Percentiles rank a stretch among this genome's conserved stretches.
These are phyloP conservation scores for Natator depressus DNA, from an alignment of 2,113 vertebrate species.

Conservation along the genomic window DNA sequence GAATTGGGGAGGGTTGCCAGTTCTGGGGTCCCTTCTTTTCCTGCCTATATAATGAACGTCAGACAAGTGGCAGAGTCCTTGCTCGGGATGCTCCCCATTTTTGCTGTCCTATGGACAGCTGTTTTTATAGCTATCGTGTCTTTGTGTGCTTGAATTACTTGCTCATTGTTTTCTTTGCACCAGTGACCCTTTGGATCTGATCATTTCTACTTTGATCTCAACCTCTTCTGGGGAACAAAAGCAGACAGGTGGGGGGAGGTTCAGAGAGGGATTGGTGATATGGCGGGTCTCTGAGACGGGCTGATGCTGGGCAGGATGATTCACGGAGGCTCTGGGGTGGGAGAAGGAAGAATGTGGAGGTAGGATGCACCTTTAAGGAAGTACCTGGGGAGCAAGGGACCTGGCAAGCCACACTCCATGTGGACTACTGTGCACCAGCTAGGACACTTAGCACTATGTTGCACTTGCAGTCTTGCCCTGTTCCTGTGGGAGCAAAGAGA, in stretches of 20 bases:
- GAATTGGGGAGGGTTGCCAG: neutral
- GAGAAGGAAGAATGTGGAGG: neutral
- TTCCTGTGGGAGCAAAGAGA: neutral
- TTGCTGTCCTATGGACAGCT: rapidly evolving
- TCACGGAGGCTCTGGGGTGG: neutral
- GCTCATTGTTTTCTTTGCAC: neutral
- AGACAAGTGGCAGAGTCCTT: neutral
- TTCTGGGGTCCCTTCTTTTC: neutral
- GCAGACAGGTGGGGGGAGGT: neutral
- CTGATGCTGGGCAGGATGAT: slow-evolving; percentile 17
- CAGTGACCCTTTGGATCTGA: neutral
- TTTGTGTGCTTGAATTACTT: neutral
- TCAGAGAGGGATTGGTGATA: neutral
- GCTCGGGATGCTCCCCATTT: neutral
- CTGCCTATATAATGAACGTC: neutral
- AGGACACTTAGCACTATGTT: neutral
- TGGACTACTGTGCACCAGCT: neutral
- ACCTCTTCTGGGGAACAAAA: neutral
- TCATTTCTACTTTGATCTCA: neutral
- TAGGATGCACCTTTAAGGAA: neutral
- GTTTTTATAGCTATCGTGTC: neutral
- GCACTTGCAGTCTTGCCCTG: neutral
- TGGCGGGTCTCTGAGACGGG: neutral
- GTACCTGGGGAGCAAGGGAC: neutral
- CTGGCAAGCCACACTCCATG: neutral